A percentile compares a stretch with the other conserved stretches of the same genome.
Conservation (phyloP, 2,797 vertebrate species). For the Limosa lapponica region DNA sequence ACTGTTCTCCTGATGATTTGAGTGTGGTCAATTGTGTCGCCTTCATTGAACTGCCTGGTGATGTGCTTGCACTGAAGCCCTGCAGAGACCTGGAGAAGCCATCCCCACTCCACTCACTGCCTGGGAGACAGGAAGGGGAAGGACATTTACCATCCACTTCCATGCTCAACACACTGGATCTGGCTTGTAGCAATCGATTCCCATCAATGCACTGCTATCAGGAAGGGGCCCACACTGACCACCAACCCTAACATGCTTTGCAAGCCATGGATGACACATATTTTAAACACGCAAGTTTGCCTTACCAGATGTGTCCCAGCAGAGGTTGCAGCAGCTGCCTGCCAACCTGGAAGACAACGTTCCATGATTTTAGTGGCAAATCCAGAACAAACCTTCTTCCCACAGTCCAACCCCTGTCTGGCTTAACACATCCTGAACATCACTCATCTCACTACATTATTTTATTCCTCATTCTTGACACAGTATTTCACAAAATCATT, state of each 20-base stretch:
- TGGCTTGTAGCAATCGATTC: neutral
- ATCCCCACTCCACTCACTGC: neutral
- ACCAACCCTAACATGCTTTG: neutral
- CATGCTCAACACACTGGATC: neutral
- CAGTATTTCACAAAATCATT: neutral
- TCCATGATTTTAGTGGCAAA: neutral
- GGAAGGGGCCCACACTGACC: neutral
- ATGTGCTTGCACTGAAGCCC: neutral
- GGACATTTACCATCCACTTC: neutral
- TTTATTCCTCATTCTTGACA: neutral
- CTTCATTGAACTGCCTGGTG: neutral
- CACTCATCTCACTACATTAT: neutral
- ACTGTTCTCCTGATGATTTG: neutral
- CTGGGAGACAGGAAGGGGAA: neutral
- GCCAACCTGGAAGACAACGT: constrained; percentile 22
- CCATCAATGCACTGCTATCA: too few relatives aligned
- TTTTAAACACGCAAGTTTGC: accelerated
- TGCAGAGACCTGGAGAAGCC: neutral
- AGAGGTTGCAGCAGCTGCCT: neutral
- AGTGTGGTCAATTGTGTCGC: neutral
- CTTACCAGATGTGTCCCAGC: constrained; percentile 12
- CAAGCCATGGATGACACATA: neutral
- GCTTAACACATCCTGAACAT: neutral
- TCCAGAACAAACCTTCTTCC: neutral
- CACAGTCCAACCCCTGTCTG: neutral